A percentile compares a stretch with the other conserved stretches of the same genome.
phyloP scores from a whole-genome alignment of 2,113 vertebrate species.

The Lagopus leucura region DNA sequence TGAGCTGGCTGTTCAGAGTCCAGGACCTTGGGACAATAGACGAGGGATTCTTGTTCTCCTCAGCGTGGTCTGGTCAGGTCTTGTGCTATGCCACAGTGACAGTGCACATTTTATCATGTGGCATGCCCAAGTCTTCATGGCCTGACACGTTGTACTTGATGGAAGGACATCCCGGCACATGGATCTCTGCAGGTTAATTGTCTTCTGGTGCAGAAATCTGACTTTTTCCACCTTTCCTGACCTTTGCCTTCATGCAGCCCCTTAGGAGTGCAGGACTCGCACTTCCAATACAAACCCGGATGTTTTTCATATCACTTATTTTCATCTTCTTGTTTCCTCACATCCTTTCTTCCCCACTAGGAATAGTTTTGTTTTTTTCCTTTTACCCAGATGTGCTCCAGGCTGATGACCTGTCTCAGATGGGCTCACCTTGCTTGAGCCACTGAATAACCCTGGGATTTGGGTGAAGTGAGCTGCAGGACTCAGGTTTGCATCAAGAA shows the following conservation, averaged over 20 bases:
- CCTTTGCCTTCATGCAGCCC: rapidly evolving
- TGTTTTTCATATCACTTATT: background rate
- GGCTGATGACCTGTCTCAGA: rapidly evolving
- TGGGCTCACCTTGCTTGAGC: rapidly evolving
- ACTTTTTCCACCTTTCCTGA: background rate
- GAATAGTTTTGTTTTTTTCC: background rate
- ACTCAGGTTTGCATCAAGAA: background rate
- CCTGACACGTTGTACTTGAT: background rate
- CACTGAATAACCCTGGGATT: background rate
- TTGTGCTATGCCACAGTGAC: background rate
- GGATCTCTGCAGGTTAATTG: background rate
- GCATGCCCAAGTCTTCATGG: background rate
- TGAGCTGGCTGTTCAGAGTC: rapidly evolving
- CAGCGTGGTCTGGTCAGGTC: background rate
- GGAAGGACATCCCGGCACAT: background rate
- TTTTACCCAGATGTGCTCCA: background rate
- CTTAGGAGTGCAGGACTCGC: rapidly evolving
- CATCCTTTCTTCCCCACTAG: background rate
- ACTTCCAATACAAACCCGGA: background rate
- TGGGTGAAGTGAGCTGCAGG: background rate
- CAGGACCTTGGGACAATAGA: background rate
- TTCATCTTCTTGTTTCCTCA: background rate
- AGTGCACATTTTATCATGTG: background rate
- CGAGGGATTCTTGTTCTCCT: background rate
- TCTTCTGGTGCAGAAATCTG: background rate